phyloP scores from a whole-genome alignment of 2,888 invertebrate genomes.

The Rhopalosiphum nymphaeae region DNA sequence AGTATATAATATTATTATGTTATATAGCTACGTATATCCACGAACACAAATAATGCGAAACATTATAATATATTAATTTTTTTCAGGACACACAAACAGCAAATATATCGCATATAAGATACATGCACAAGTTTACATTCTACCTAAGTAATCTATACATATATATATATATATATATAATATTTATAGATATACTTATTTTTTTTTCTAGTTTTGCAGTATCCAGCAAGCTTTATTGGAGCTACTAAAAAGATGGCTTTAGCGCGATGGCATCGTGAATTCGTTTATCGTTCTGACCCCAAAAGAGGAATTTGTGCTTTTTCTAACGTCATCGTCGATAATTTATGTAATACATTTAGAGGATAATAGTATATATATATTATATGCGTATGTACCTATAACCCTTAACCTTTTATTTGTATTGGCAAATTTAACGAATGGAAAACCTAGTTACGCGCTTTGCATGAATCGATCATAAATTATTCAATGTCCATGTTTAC shows the following conservation, averaged over 20 bases:
- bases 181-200: not conserved
- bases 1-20: too few relatives aligned
- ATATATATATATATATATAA: too few relatives aligned
- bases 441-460: conserved; percentile 10
- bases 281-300: conserved; percentile 47
- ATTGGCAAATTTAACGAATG: conserved; percentile 45
- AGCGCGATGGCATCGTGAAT: conserved; percentile 16
- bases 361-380: not conserved
- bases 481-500: conserved; percentile 40
- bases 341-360: conserved; percentile 46
- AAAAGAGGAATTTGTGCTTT: conserved; percentile 31
- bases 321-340: conserved; percentile 27
- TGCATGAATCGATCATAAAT: conserved; percentile 44
- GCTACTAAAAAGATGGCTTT: conserved; percentile 19
- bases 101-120: not conserved
- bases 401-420: conserved; percentile 38
- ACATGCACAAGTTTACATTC: not conserved
- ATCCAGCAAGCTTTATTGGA: not conserved
- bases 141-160: not conserved
- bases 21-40: not conserved
- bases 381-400: not conserved
- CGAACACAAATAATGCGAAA: not conserved
- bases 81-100: not conserved
- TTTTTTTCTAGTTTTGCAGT: not conserved
- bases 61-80: not conserved